Evolutionary conservation across 1,140 invertebrate genomes (phyloP).

Genomic region (Lordiphosa collinella): DNA sequence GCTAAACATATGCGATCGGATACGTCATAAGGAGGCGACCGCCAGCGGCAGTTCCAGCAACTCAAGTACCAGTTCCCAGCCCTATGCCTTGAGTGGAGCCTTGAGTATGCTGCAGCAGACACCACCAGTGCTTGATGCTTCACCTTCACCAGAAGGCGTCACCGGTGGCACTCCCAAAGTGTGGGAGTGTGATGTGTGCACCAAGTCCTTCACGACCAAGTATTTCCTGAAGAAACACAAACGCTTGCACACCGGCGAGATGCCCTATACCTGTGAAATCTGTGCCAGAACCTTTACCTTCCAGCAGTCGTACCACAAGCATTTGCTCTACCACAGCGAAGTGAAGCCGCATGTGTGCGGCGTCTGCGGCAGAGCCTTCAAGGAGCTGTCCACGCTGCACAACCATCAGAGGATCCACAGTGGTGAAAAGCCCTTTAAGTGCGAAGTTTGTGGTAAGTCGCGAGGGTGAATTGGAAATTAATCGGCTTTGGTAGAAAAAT

Average conservation of each 20-base stretch:
- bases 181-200: conserved; percentile 92
- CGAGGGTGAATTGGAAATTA: not conserved
- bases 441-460: conserved; percentile 90
- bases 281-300: conserved; percentile 95
- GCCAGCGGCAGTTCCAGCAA: conserved; percentile 6
- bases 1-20: conserved; percentile 75
- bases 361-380: conserved; percentile 91
- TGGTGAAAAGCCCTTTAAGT: conserved; percentile 94
- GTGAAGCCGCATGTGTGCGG: conserved; percentile 90
- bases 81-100: conserved; percentile 57
- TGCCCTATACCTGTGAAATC: conserved; percentile 90
- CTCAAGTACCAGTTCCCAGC: conserved; percentile 22
- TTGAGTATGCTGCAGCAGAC: conserved; percentile 62
- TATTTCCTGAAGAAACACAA: conserved; percentile 95
- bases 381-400: conserved; percentile 92
- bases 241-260: conserved; percentile 91
- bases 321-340: conserved; percentile 91
- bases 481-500: too few species aligned
- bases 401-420: conserved; percentile 93
- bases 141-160: not conserved
- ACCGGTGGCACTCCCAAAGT: conserved; percentile 80
- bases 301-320: conserved; percentile 95
- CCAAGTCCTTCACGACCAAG: conserved; percentile 92
- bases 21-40: conserved; percentile 60
- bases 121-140: conserved; percentile 3